Base-by-base conservation (phyloP, 2,888 invertebrate genomes). In the Papilio demoleus region DNA sequence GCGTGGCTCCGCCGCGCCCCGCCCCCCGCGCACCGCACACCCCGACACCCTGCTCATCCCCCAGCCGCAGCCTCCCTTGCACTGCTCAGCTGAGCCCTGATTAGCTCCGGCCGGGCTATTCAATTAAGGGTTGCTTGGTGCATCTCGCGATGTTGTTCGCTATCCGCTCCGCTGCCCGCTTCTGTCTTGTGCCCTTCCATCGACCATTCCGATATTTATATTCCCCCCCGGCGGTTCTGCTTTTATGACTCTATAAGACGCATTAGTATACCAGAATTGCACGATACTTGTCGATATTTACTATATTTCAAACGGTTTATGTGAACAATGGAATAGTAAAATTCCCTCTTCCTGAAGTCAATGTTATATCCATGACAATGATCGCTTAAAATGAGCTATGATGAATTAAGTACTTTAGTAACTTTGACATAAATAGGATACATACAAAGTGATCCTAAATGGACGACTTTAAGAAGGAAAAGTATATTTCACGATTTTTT, bases 71-170 rank as follows among this genome's bases (percentile, higher is more conserved):
- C 81, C 56, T 38, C 78, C 79, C 82, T 79, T 84, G 84, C 86
- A 83, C 86, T 86, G 86, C 87, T 89, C 90, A 90, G 90, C 91
- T 91, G 90, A 88, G 90, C 88, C 87, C 88, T 88, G 90, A 91
- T 92, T 91, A 92, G 90, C 90, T 87, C 90, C 85, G 88, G 85
- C 89, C 88, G 87, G 86, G 86, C 86, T 89, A 88, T 90, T 92
- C 90, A 90, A 92, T 92, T 92, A 92, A 90, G 86, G 88, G 88
- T 85, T 85, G 89, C 82, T 85, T 84, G 86, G 86, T 88, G 89
- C 89, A 88, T 88, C 87, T 83, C 81, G 81, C 79, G 83, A 77
- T 80, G 79, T 75, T 76, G 79, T 83, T 76, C 80, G 76, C 76
- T 78, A 78, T 73, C 77, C 76, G 78, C 75, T 67, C 36, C 67